phyloP scores from a whole-genome alignment of 2,888 invertebrate genomes.

The Cerceris ruficornis region DNA sequence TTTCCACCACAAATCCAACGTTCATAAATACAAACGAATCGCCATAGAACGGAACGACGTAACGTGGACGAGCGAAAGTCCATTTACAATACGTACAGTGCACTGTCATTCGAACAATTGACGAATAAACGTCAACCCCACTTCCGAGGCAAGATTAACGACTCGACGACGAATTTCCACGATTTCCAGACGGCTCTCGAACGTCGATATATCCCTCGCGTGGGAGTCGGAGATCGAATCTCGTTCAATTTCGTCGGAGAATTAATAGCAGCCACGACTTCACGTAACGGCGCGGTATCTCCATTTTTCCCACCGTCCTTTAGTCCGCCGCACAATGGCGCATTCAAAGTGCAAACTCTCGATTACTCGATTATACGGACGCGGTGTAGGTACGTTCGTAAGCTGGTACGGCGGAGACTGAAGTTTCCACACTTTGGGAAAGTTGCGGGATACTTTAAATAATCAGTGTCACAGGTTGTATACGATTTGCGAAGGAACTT shows the following conservation, averaged over 20 bases:
- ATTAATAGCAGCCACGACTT: constrained; percentile 63
- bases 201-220: constrained; percentile 55
- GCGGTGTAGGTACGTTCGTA: constrained; percentile 20
- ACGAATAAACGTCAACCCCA: background rate
- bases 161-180: constrained; percentile 40
- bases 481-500: background rate
- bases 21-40: no score
- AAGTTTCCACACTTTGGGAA: constrained; percentile 34
- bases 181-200: constrained; percentile 27
- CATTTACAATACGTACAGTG: no score
- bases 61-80: no score
- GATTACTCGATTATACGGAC: constrained; percentile 58
- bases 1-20: no score
- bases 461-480: constrained; percentile 18
- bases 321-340: constrained; percentile 56
- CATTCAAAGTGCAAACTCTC: constrained; percentile 60
- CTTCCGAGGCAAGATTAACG: constrained; percentile 34
- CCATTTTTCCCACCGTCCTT: constrained; percentile 50
- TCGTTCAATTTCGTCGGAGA: constrained; percentile 65
- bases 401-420: constrained; percentile 31
- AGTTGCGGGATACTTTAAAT: constrained; percentile 3
- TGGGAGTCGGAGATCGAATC: constrained; percentile 67
- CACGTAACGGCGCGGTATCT: constrained; percentile 60
- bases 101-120: no score
- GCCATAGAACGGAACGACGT: no score